Conservation (phyloP, 2,888 invertebrate species). For the Graphium colonna region DNA sequence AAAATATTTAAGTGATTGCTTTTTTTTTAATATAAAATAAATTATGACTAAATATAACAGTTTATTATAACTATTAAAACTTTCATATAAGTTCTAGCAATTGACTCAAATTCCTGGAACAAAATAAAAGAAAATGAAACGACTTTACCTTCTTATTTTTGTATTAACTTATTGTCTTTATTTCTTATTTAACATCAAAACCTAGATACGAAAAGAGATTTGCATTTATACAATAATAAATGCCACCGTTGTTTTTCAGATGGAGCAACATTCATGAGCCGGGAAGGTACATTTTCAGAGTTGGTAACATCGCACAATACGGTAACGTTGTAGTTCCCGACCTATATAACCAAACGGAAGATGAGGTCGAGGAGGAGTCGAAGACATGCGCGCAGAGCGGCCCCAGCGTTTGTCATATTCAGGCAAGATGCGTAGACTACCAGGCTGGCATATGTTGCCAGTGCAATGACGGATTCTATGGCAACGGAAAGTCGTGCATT, state of each 20-base stretch:
- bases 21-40: no score
- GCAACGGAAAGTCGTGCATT: slow-evolving; percentile 95
- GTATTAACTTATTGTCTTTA: neutral
- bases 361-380: slow-evolving; percentile 67
- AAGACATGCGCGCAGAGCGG: slow-evolving; percentile 82
- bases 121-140: no score
- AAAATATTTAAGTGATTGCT: no score
- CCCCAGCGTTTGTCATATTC: slow-evolving; percentile 87
- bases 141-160: no score
- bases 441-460: slow-evolving; percentile 93
- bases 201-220: slow-evolving; percentile 2
- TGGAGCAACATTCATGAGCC: slow-evolving; percentile 92
- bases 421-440: slow-evolving; percentile 91
- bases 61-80: no score
- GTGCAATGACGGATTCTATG: slow-evolving; percentile 91
- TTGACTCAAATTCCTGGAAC: no score
- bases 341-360: slow-evolving; percentile 64
- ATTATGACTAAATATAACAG: no score
- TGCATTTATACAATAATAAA: neutral
- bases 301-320: slow-evolving; percentile 84
- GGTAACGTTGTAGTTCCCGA: slow-evolving; percentile 86
- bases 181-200: neutral
- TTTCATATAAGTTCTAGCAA: no score
- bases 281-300: slow-evolving; percentile 92
- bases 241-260: slow-evolving; percentile 69